These are phyloP conservation scores for Apolygus lucorum DNA, from an alignment of 1,140 invertebrate species.

Conservation along the genomic window DNA sequence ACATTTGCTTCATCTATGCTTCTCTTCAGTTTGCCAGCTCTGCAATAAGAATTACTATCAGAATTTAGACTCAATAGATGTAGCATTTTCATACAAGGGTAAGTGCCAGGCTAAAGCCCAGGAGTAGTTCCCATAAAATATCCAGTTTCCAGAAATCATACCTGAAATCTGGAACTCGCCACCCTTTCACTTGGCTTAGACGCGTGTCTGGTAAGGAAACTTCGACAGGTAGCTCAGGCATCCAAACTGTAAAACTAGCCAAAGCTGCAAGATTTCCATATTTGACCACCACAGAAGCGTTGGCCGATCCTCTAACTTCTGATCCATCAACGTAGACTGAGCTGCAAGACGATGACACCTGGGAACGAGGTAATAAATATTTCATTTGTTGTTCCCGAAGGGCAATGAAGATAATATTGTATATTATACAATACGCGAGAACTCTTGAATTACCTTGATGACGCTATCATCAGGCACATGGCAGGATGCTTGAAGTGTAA, in stretches of 20 bases:
- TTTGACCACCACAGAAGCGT: conserved; percentile 87
- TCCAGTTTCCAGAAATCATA: no score
- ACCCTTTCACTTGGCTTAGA: conserved; percentile 82
- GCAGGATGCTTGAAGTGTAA: conserved; percentile 90
- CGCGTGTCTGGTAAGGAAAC: conserved; percentile 78
- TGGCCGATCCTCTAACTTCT: conserved; percentile 87
- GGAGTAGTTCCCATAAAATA: no score
- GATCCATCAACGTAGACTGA: conserved; percentile 94
- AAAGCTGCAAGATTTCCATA: conserved; percentile 84
- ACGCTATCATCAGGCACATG: conserved; percentile 92
- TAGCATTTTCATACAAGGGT: no score
- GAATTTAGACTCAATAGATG: background rate
- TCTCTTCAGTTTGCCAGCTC: conserved; percentile 24
- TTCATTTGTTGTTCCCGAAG: no score
- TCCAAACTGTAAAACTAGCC: conserved; percentile 89
- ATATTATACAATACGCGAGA: no score
- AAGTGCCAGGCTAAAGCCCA: no score
- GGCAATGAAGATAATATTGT: no score
- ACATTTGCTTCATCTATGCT: conserved; percentile 23
- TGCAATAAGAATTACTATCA: conserved; percentile 1
- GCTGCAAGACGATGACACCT: conserved; percentile 94
- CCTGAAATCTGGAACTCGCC: conserved; percentile 59
- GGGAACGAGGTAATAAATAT: conserved; percentile 22
- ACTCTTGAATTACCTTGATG: conserved; percentile 85
- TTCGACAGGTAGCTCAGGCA: conserved; percentile 88